These are phyloP conservation scores for Meteorus cinctellus DNA, from an alignment of 2,888 invertebrate species.

Conservation along the genomic window DNA sequence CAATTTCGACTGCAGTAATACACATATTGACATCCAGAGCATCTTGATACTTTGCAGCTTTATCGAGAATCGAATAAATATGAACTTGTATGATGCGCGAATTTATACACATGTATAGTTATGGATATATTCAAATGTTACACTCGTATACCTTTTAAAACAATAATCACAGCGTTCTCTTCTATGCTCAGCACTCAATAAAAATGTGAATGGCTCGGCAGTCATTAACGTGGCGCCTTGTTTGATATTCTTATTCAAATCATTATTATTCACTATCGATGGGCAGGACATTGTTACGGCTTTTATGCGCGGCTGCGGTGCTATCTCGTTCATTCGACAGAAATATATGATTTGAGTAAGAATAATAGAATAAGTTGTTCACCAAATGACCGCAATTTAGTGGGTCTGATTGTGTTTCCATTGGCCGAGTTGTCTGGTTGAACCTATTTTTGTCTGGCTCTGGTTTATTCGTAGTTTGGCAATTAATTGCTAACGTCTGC, in stretches of 20 bases:
- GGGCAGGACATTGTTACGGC: slow-evolving; percentile 8
- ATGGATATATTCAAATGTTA: neutral
- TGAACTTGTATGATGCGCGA: neutral
- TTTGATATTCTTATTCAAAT: slow-evolving; percentile 61
- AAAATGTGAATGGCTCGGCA: slow-evolving; percentile 85
- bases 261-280: neutral
- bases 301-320: neutral
- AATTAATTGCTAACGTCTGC: slow-evolving; percentile 30
- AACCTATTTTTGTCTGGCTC: slow-evolving; percentile 38
- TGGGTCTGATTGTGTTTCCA: neutral
- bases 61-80: slow-evolving; percentile 10
- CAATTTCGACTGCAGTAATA: slow-evolving; percentile 88
- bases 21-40: slow-evolving; percentile 88
- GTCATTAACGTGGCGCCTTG: slow-evolving; percentile 81
- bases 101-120: neutral
- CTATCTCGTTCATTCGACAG: neutral
- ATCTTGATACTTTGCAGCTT: slow-evolving; percentile 84
- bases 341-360: neutral
- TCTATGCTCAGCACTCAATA: slow-evolving; percentile 82
- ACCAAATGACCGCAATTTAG: slow-evolving; percentile 12
- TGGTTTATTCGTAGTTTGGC: slow-evolving; percentile 24
- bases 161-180: slow-evolving; percentile 85
- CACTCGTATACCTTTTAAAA: slow-evolving; percentile 63
- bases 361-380: neutral
- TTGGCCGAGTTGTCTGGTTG: slow-evolving; percentile 10